A percentile compares a stretch with the other conserved stretches of the same genome.
Evolutionary conservation across 30 jellyfish, hydroid and myxozoan species (phyloP).

Genomic region (Aurelia aurita complex sp. Pacific): DNA sequence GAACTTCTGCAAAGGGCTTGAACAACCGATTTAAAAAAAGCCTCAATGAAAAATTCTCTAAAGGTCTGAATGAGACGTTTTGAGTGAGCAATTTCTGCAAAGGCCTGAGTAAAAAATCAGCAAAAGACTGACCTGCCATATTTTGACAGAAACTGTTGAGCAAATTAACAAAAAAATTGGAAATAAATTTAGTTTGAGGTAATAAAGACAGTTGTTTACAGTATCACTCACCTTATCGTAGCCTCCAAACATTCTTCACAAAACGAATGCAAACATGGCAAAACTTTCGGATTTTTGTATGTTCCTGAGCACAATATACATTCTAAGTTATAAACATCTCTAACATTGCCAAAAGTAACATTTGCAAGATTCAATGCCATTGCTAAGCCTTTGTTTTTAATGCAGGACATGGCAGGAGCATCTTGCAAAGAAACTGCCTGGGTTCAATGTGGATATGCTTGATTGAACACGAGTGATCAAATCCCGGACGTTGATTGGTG

Average conservation of each 20-base stretch:
- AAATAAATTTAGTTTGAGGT: too few relatives aligned
- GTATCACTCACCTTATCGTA: conserved; percentile 75
- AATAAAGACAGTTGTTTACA: conserved; percentile 13
- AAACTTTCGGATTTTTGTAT: conserved; percentile 92
- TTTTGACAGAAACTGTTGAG: too few relatives aligned
- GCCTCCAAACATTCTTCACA: conserved; percentile 93
- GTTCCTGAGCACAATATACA: conserved; percentile 75
- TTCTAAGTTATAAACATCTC: conserved; percentile 77
- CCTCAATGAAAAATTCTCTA: too few relatives aligned
- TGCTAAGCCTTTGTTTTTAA: neutral
- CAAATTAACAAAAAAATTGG: too few relatives aligned
- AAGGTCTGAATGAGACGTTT: too few relatives aligned
- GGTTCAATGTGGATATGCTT: conserved; percentile 16
- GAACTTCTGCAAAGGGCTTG: too few relatives aligned
- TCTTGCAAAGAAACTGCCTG: neutral
- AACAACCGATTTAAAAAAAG: too few relatives aligned
- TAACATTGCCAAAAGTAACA: conserved; percentile 68
- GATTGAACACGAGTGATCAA: conserved; percentile 33
- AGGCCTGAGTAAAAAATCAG: neutral
- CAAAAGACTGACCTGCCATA: too few relatives aligned
- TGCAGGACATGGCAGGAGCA: conserved; percentile 27
- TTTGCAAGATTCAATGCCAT: conserved; percentile 67
- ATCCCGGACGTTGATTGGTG: conserved; percentile 3
- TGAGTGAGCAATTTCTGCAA: neutral
- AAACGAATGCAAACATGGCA: conserved; percentile 94